These are phyloP conservation scores for Maniola hyperantus DNA, from an alignment of 2,888 invertebrate species.

Conservation along the genomic window DNA sequence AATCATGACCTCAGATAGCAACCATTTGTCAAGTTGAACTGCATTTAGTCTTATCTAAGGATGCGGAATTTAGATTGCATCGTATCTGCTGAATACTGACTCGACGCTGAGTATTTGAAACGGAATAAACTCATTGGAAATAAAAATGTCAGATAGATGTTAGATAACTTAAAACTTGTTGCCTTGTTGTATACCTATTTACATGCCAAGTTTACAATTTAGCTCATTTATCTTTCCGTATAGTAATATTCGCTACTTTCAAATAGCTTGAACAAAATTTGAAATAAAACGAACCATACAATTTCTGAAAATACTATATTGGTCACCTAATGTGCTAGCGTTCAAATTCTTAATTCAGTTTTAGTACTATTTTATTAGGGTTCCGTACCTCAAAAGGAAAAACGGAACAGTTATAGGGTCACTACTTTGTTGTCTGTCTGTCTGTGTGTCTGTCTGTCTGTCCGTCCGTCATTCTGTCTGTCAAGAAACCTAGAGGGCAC, in stretches of 20 bases:
- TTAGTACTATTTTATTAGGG: no score
- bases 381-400: no score
- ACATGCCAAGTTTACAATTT: not conserved
- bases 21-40: slow-evolving; percentile 24
- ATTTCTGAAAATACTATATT: not conserved
- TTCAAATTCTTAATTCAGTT: no score
- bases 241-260: not conserved
- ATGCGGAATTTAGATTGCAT: slow-evolving; percentile 57
- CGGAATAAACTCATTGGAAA: slow-evolving; percentile 42
- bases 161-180: not conserved
- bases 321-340: no score
- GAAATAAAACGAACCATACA: not conserved
- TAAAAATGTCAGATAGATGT: slow-evolving; percentile 12
- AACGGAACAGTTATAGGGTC: no score
- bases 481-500: no score
- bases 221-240: not conserved
- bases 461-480: no score
- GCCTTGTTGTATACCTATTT: not conserved
- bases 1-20: slow-evolving; percentile 21
- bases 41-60: slow-evolving; percentile 24
- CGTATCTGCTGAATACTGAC: slow-evolving; percentile 62
- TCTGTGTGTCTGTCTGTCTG: no score
- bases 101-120: slow-evolving; percentile 50
- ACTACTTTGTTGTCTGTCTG: no score
- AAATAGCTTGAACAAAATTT: no score